Conservation (phyloP, 2,888 invertebrate genomes). For the Drosophila nr. medialis region DNA sequence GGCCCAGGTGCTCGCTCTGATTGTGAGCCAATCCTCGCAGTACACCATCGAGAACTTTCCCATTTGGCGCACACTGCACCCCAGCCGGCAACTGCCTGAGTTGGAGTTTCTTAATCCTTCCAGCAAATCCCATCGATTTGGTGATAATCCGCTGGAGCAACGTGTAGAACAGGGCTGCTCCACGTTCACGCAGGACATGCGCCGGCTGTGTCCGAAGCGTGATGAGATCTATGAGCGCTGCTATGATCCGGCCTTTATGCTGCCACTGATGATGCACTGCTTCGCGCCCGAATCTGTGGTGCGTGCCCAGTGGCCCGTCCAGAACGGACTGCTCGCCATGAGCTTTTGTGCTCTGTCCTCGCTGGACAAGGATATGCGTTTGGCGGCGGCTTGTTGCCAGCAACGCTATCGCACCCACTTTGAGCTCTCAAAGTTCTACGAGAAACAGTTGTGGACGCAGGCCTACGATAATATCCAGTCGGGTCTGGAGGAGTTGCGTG, state of each 20-base stretch:
- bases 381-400: slow-evolving; percentile 90
- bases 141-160: slow-evolving; percentile 78
- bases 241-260: slow-evolving; percentile 93
- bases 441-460: slow-evolving; percentile 83
- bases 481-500: slow-evolving; percentile 78
- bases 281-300: slow-evolving; percentile 91
- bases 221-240: slow-evolving; percentile 84
- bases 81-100: slow-evolving; percentile 79
- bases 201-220: slow-evolving; percentile 82
- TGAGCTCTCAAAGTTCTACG: slow-evolving; percentile 87
- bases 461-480: slow-evolving; percentile 83
- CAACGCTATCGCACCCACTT: slow-evolving; percentile 90
- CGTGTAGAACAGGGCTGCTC: slow-evolving; percentile 72
- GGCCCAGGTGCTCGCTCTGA: slow-evolving; percentile 89
- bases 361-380: slow-evolving; percentile 88
- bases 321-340: slow-evolving; percentile 89
- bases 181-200: slow-evolving; percentile 60
- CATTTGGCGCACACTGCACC: slow-evolving; percentile 86
- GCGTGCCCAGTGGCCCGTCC: slow-evolving; percentile 89
- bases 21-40: slow-evolving; percentile 88
- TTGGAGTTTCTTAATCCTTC: slow-evolving; percentile 73
- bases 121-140: slow-evolving; percentile 60
- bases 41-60: slow-evolving; percentile 91
- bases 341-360: slow-evolving; percentile 90
- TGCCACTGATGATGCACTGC: slow-evolving; percentile 91